Conservation (phyloP, 1,140 invertebrate species). For the Gyrodactylus bullatarudis region DNA sequence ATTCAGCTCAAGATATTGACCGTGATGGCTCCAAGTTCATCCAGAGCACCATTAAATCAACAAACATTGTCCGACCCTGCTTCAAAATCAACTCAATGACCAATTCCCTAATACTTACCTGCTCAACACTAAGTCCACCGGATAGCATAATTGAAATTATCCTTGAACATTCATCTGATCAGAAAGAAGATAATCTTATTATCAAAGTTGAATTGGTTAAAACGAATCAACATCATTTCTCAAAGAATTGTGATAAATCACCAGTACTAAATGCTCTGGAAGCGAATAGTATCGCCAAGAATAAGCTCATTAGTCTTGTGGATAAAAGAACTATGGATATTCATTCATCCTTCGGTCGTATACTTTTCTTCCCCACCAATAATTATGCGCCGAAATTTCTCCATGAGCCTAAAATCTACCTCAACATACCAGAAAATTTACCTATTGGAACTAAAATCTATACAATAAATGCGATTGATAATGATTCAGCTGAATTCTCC, state of each 20-base stretch:
- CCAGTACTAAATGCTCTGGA: neutral
- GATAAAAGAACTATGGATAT: neutral
- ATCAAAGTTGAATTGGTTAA: neutral
- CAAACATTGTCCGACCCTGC: neutral
- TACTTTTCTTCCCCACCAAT: neutral
- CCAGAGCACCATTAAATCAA: neutral
- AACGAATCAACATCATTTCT: neutral
- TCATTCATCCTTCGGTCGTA: no score
- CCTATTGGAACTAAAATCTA: neutral
- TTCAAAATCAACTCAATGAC: neutral
- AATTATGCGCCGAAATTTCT: neutral
- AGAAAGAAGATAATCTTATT: neutral
- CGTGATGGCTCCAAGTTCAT: neutral
- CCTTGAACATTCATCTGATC: neutral
- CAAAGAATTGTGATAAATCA: neutral
- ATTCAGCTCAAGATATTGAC: slow-evolving; percentile 1
- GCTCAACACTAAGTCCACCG: neutral
- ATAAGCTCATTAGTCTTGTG: neutral
- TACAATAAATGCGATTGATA: neutral
- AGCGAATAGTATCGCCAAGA: neutral
- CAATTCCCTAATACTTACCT: neutral
- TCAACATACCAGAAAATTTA: neutral
- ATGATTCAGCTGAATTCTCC: neutral
- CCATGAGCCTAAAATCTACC: neutral
- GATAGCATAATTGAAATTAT: neutral